A percentile compares a stretch with the other conserved stretches of the same genome.
phyloP scores from a whole-genome alignment of 2,888 invertebrate genomes.

The Coelopa pilipes region DNA sequence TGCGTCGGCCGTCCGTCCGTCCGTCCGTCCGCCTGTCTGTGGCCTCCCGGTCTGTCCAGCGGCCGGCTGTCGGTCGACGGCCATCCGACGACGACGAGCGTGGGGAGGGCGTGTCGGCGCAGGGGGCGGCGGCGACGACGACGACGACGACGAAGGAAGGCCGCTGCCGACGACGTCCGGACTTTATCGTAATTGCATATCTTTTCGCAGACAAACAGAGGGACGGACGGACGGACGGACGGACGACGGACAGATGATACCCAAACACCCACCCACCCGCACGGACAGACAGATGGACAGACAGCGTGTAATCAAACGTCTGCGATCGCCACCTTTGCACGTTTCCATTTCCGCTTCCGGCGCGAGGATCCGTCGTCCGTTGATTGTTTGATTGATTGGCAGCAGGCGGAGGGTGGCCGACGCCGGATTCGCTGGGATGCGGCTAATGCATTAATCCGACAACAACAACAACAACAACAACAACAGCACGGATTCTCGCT shows the following conservation, averaged over 20 bases:
- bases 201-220: constrained; percentile 40
- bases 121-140: neutral
- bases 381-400: constrained; percentile 31
- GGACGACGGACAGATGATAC: neutral
- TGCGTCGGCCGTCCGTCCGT: neutral
- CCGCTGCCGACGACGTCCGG: constrained; percentile 27
- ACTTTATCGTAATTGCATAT: constrained; percentile 62
- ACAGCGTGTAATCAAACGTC: constrained; percentile 63
- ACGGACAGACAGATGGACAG: constrained; percentile 41
- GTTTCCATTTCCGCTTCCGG: constrained; percentile 47
- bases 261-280: neutral
- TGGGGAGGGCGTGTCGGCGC: no score
- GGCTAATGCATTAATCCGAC: constrained; percentile 63
- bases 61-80: no score
- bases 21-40: no score
- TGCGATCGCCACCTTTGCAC: constrained; percentile 49
- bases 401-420: constrained; percentile 22
- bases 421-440: constrained; percentile 45
- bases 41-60: no score
- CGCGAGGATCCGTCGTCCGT: constrained; percentile 20
- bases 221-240: constrained; percentile 20
- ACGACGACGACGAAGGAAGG: constrained; percentile 17
- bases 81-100: no score
- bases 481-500: neutral
- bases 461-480: constrained; percentile 3